Evolutionary conservation across 2,888 invertebrate species (phyloP), one percentile per base, ranked within the genome.

Genomic region (Clunio marinus): DNA sequence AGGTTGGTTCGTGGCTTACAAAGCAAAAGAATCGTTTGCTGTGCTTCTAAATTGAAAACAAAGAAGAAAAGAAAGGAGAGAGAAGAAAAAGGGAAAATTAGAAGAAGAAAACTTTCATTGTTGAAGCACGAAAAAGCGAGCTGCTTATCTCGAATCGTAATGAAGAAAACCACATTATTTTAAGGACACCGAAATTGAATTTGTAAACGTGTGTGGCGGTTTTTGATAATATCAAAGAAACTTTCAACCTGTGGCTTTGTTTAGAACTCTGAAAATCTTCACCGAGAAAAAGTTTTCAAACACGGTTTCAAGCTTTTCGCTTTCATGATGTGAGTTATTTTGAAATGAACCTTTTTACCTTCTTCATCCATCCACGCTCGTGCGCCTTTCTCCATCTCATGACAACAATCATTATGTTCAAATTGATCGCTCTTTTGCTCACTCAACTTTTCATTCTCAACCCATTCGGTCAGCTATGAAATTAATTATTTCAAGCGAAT

Each of bases 401-500:
- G n/a, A 22, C 51, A 51, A 51, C 51, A 51, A 13, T 51, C 51
- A 51, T 51, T 22, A 51, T n/a, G 51, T 27, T 20, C 22, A 57
- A n/a, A 27, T 57, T 57, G 57, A 24, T 57, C 27, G 25, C 25
- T 57, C 13, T 51, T n/a, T 7, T 45, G 51, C 13, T 51, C 57
- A 57, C 57, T 27, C 57, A 57, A 27, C 27, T 24, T 27, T 57
- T 13, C 13, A 17, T 15, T 27, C n/a, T 27, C 25, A 57, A 57
- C 57, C 57, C 27, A 55, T 66, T 27, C 22, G 46, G 15, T 66
- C 66, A 55, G 25, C 24, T 17, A 22, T 55, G 45, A 66, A 66
- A 66, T 66, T 66, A 66, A 66, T 66, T 66, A 66, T 46, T 55
- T 66, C 46, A 66, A 66, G 55, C 55, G 66, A 55, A 66, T 66